Evolutionary conservation across 2,888 invertebrate species (phyloP).

Genomic region (Cecidostiba fungosa): DNA sequence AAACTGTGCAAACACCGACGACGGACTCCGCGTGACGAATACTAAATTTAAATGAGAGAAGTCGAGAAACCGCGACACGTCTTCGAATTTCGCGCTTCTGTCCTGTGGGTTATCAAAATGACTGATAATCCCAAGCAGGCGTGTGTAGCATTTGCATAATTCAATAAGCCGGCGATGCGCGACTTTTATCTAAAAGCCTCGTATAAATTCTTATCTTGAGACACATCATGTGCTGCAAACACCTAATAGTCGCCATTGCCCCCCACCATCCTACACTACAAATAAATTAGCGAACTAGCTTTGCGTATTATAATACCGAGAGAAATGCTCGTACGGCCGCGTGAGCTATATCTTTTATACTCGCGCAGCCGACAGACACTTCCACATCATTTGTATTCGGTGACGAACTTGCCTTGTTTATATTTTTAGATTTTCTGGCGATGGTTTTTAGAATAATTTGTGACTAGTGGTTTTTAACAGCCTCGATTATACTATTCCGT

Average conservation of each 20-base stretch:
- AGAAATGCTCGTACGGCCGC: too few relatives aligned
- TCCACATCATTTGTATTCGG: too few relatives aligned
- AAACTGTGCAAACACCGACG: constrained; percentile 37
- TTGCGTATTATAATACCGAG: too few relatives aligned
- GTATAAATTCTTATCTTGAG: constrained; percentile 24
- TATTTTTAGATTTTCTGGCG: not conserved
- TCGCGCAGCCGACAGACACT: too few relatives aligned
- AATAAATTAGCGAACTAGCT: not conserved
- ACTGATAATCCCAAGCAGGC: not conserved
- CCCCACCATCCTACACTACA: not conserved
- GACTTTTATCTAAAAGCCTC: constrained; percentile 19
- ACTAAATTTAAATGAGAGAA: not conserved
- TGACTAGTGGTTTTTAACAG: not conserved
- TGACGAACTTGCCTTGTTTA: too few relatives aligned
- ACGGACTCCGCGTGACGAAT: not conserved
- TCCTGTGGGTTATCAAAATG: not conserved
- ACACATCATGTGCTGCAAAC: not conserved
- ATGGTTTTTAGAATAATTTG: not conserved
- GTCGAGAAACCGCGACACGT: not conserved
- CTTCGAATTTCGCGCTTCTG: not conserved
- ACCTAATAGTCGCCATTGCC: not conserved
- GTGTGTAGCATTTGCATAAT: constrained; percentile 20
- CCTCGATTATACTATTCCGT: not conserved
- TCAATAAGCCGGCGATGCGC: constrained; percentile 20
- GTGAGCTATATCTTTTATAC: too few relatives aligned